Base-by-base conservation (phyloP, 1,140 invertebrate genomes). In the Capitella teleta region DNA sequence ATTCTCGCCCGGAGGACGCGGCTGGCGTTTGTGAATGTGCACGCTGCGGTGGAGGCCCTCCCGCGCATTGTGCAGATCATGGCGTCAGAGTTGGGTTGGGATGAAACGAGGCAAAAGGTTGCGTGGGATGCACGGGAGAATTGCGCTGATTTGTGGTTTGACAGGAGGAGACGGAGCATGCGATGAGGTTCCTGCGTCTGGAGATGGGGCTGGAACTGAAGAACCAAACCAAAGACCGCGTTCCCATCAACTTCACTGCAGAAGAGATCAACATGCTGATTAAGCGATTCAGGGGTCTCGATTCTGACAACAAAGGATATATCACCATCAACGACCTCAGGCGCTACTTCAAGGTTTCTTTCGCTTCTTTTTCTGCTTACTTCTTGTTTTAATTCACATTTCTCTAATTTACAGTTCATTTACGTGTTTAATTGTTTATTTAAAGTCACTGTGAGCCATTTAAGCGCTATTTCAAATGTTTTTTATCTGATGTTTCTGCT, bases 181-280 rank as follows among this genome's bases (percentile, higher is more conserved):
- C 60, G 1, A 61, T 57, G 34, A 28, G 50, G 5, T 72, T 97
- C 67, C 75, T 98, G 1, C 80, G 85, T 30, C 82, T 81, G 58
- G 93, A 99, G 77, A 99, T 99, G 95, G 95, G 95, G 45, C 84
- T 94, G 61, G 81, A 86, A 61, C 87, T 98, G 3, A 93, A 94
- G 69, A 78, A 85, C 34, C 83, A 38, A 84, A 25, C 85, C 21
- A 79, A 85, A 62, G 63, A 89, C 58, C 62, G 88, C 58, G 82
- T 92, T 53, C 86, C 87, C 0, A 86, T 96, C 58, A 94, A 94
- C 73, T 79, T 98, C 18, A 93, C 82, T 26, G 88, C 89, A 66
- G 86, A 94, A 44, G 94, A 98, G 72, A 89, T 96, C 57, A 84
- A 91, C 63, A 76, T 83, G 2, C 96, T 95, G 66, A 90, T 92